phyloP scores from a whole-genome alignment of 1,140 invertebrate genomes.

The Apis dorsata region DNA sequence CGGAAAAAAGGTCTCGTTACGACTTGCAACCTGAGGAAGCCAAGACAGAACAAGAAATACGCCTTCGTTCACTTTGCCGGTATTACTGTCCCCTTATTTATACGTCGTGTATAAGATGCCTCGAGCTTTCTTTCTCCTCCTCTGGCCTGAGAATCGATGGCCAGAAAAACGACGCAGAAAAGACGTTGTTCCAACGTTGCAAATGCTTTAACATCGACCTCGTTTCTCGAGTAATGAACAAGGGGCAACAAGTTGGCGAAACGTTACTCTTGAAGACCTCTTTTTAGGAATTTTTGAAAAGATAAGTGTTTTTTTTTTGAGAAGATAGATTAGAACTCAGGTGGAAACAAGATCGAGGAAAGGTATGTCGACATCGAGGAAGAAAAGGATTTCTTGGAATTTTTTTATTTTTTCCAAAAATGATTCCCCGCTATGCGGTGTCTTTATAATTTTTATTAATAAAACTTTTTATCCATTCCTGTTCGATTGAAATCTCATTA shows the following conservation, averaged over 20 bases:
- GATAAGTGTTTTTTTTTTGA: not conserved
- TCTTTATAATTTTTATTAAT: too few species aligned
- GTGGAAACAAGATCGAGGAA: not conserved
- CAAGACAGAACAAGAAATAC: not conserved
- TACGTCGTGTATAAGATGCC: too few species aligned
- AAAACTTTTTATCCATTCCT: too few species aligned
- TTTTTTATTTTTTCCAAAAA: not conserved
- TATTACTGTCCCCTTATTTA: slow-evolving; percentile 25
- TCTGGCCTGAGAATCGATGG: not conserved
- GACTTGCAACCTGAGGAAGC: not conserved
- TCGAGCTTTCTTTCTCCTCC: not conserved
- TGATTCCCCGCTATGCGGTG: not conserved
- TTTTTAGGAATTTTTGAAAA: not conserved
- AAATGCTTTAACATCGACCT: not conserved
- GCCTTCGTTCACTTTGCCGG: not conserved
- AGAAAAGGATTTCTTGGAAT: not conserved
- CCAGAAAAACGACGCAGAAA: not conserved
- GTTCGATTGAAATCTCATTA: too few species aligned
- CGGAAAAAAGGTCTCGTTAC: slow-evolving; percentile 21
- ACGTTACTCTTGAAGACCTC: not conserved
- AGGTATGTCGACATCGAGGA: not conserved
- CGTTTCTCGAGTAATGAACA: not conserved
- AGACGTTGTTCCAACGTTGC: not conserved
- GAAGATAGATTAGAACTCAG: too few species aligned
- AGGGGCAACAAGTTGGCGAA: slow-evolving; percentile 15